Evolutionary conservation across 2,113 vertebrate genomes (phyloP).

Genomic region (Enhydra lutris): DNA sequence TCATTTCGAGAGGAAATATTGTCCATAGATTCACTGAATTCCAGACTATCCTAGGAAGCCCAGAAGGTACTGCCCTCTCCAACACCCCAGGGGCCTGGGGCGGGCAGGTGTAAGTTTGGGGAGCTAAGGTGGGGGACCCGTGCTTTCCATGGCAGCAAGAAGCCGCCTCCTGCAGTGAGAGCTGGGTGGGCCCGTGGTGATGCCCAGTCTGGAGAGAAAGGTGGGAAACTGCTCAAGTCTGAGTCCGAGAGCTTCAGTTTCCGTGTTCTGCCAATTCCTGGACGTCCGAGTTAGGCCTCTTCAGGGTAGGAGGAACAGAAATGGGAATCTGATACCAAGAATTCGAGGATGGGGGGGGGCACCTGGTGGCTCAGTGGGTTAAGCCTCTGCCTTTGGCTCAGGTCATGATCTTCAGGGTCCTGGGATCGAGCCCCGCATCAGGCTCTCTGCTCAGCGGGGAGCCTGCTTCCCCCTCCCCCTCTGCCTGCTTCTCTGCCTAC

Average conservation of each 20-base stretch:
- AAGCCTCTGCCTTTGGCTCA: too few species aligned
- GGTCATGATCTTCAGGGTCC: too few species aligned
- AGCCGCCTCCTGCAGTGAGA: neutral
- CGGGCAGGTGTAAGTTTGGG: neutral
- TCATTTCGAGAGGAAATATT: neutral
- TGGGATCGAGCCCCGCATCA: too few species aligned
- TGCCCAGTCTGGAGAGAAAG: neutral
- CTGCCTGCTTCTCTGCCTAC: too few species aligned
- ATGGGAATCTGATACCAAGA: neutral
- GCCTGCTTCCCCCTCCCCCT: too few species aligned
- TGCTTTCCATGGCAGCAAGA: neutral
- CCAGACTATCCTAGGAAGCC: neutral
- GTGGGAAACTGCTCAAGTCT: neutral
- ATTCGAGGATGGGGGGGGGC: rapidly evolving
- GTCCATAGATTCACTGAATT: neutral
- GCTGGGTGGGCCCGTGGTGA: too few species aligned
- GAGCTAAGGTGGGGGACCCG: neutral
- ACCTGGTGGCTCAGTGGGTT: too few species aligned
- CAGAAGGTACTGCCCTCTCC: neutral
- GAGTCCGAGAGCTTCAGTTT: neutral
- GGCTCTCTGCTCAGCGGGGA: too few species aligned
- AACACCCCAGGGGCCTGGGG: neutral
- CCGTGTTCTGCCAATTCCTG: neutral
- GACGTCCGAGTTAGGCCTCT: neutral
- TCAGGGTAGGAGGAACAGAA: neutral